Percentiles rank a stretch among this genome's conserved stretches.
Conservation (phyloP, 2,888 invertebrate genomes). For the Thymelicus lineola region DNA sequence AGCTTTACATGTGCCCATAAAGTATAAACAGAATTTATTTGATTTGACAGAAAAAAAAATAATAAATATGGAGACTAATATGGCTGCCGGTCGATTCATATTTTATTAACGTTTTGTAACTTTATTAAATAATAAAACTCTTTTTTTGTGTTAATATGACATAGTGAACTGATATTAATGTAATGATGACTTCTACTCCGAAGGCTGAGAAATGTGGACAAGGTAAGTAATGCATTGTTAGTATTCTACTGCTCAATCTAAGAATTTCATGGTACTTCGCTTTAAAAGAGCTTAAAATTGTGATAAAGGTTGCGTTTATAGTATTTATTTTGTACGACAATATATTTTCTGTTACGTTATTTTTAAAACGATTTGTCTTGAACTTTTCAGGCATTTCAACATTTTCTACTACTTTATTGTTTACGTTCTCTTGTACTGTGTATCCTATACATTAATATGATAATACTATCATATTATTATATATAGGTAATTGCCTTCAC, state of each 20-base stretch:
- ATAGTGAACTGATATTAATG: constrained; percentile 59
- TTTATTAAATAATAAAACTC: constrained; percentile 55
- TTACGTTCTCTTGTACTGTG: no score
- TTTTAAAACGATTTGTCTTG: no score
- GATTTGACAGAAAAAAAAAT: constrained; percentile 33
- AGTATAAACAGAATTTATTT: constrained; percentile 14
- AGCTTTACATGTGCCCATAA: constrained; percentile 7
- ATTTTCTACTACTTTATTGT: no score
- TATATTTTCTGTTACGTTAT: no score
- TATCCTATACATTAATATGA: no score
- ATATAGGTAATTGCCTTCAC: no score
- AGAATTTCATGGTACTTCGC: constrained; percentile 38
- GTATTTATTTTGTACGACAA: no score
- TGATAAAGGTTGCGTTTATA: neutral
- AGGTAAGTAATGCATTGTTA: constrained; percentile 68
- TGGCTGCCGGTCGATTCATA: constrained; percentile 79
- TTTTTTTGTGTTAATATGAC: constrained; percentile 68
- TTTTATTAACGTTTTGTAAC: constrained; percentile 69
- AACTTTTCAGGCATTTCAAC: no score
- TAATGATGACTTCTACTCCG: constrained; percentile 81
- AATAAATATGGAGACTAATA: constrained; percentile 61
- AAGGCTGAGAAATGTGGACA: constrained; percentile 81
- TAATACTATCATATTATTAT: no score
- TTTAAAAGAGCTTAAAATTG: neutral
- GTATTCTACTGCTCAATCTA: constrained; percentile 45